phyloP scores from a whole-genome alignment of 2,888 invertebrate genomes.

The Diogma glabrata region DNA sequence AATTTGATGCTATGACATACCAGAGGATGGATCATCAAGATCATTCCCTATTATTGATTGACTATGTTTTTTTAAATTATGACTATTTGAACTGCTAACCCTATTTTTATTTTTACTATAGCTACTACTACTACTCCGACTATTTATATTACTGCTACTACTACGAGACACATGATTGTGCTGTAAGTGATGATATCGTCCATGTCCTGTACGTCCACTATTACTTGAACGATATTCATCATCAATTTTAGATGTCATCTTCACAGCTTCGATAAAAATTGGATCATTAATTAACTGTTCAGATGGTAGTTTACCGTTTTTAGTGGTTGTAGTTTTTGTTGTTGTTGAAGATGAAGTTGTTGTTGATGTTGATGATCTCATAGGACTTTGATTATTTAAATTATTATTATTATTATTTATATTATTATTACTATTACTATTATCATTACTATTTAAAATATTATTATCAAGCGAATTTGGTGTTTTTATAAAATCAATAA shows the following conservation, averaged over 20 bases:
- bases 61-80: background rate
- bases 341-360: conserved; percentile 1
- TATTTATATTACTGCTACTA: background rate
- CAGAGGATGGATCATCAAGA: conserved; percentile 15
- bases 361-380: background rate
- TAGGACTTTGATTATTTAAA: background rate
- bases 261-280: conserved; percentile 11
- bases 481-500: conserved; percentile 2
- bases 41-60: conserved; percentile 10
- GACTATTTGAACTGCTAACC: background rate
- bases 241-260: conserved; percentile 11
- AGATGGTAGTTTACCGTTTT: background rate
- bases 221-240: conserved; percentile 11
- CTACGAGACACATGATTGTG: conserved; percentile 2
- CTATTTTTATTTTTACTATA: too few relatives aligned
- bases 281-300: conserved; percentile 8
- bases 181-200: background rate
- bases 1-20: conserved; percentile 16
- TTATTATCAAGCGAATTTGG: conserved; percentile 4
- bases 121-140: background rate
- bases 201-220: conserved; percentile 8
- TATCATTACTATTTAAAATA: background rate
- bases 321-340: background rate
- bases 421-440: background rate
- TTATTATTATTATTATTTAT: conserved; percentile 3